Base-by-base conservation (phyloP, 2,888 invertebrate species). In the Lasioglossum leucozonium region DNA sequence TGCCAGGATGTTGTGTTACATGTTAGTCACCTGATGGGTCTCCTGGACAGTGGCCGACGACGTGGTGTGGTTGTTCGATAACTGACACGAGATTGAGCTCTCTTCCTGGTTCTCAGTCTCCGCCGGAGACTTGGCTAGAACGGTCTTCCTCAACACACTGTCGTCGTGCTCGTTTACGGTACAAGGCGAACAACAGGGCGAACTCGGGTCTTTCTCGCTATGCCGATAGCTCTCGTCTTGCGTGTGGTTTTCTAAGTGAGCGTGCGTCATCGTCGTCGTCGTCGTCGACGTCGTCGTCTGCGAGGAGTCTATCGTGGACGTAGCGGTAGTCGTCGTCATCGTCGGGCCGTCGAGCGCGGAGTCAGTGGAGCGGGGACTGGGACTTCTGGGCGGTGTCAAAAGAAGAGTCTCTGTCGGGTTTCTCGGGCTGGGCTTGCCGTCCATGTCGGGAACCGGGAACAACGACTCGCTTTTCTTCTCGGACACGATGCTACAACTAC, bases 11-110 rank as follows among this genome's bases (percentile, higher is more conserved):
- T 91, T 91, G 90, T 91, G 91, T 92, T 90, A 89, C 92, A 90
- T 92, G 91, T 92, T 93, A 93, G 92, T 94, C 94, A 94, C 94
- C 94, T 94, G 94, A 89, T 93, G 92, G 88, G 91, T 89, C 81
- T 93, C 92, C 92, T 91, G 89, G 88, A 84, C 79, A 85, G 86
- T 86, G 82, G 88, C 81, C 44, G 84, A 78, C 79, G 87, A 82
- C 85, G 84, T 85, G 89, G 87, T 85, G 89, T 86, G 86, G 87
- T 91, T 91, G 87, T 91, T 90, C 85, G 88, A 86, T 88, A 89
- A 91, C 78, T 89, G 88, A 88, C 91, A 89, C 86, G 90, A 89
- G 80, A 90, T 77, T 84, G 84, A 84, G 87, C 84, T 87, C 82
- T 83, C 90, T 83, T 91, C 89, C 87, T 90, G 89, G 86, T 87